Evolutionary conservation across 2,113 vertebrate species (phyloP).

Genomic region (Rhizomys pruinosus): DNA sequence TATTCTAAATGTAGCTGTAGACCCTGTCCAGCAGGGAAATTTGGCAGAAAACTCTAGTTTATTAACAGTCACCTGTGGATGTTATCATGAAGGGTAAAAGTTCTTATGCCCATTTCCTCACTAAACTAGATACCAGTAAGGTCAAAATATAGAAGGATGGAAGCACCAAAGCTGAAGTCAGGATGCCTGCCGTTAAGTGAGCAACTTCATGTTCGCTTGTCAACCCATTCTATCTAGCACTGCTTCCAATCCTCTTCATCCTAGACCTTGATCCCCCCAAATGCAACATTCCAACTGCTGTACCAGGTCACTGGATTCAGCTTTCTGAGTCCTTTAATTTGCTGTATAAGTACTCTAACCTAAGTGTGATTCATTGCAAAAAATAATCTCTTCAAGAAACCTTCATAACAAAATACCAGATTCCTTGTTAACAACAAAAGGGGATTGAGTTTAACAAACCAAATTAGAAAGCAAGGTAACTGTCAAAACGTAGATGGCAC

Average conservation of each 20-base stretch:
- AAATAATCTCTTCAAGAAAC: slow-evolving; percentile 80
- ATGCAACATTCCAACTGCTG: slow-evolving; percentile 41
- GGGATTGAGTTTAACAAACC: slow-evolving; percentile 75
- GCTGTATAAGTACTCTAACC: slow-evolving; percentile 57
- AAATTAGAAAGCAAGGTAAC: slow-evolving; percentile 63
- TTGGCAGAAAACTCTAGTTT: slow-evolving; percentile 42
- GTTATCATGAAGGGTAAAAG: slow-evolving; percentile 32
- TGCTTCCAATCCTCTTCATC: slow-evolving; percentile 38
- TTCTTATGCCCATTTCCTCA: slow-evolving; percentile 57
- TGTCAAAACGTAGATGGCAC: slow-evolving; percentile 67
- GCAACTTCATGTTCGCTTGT: slow-evolving; percentile 15
- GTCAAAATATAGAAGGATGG: slow-evolving; percentile 57
- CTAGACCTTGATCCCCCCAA: slow-evolving; percentile 45
- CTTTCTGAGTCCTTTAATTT: slow-evolving; percentile 73
- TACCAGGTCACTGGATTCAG: slow-evolving; percentile 56
- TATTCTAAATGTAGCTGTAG: slow-evolving; percentile 34
- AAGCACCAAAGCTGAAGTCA: slow-evolving; percentile 69
- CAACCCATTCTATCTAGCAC: slow-evolving; percentile 13
- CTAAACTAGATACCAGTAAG: slow-evolving; percentile 33
- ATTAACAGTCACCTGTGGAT: slow-evolving; percentile 18
- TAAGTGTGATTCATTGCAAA: slow-evolving; percentile 76
- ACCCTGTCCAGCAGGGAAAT: slow-evolving; percentile 63
- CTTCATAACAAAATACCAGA: slow-evolving; percentile 78
- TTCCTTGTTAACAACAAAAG: slow-evolving; percentile 73
- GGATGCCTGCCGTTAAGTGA: slow-evolving; percentile 44